Percentiles rank a stretch among this genome's conserved stretches.
Evolutionary conservation across 2,888 invertebrate genomes (phyloP).

Genomic region (Micoletzkya japonica): DNA sequence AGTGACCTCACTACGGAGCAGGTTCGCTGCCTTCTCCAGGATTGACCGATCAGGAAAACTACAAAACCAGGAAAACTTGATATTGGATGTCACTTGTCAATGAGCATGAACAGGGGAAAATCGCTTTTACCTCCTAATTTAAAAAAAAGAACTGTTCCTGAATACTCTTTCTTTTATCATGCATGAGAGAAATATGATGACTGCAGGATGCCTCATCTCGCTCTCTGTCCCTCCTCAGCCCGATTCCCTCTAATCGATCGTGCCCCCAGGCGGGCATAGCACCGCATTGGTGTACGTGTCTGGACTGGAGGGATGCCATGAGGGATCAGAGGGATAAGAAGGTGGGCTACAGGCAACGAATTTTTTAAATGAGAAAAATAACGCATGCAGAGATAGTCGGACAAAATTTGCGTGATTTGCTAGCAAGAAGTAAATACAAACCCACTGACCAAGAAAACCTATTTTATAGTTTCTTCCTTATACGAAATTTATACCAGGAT

Average conservation of each 20-base stretch:
- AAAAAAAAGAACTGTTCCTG: too few relatives aligned
- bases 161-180: too few relatives aligned
- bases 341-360: background rate
- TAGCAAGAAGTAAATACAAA: too few relatives aligned
- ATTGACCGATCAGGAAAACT: background rate
- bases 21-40: background rate
- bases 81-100: background rate
- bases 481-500: too few relatives aligned
- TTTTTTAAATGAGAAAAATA: too few relatives aligned
- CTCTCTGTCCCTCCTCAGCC: constrained; percentile 16
- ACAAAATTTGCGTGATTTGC: too few relatives aligned
- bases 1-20: constrained; percentile 4
- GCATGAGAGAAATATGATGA: too few relatives aligned
- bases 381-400: too few relatives aligned
- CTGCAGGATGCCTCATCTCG: too few relatives aligned
- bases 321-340: constrained; percentile 1
- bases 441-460: too few relatives aligned
- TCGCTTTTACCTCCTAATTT: background rate
- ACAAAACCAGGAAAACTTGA: background rate
- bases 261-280: constrained; percentile 18
- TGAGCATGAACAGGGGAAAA: background rate
- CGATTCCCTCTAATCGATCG: constrained; percentile 9
- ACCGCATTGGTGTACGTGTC: constrained; percentile 27
- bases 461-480: too few relatives aligned
- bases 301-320: constrained; percentile 26